These are phyloP conservation scores for Chloropsis cyanopogon DNA, from an alignment of 2,113 vertebrate genomes.

Conservation along the genomic window DNA sequence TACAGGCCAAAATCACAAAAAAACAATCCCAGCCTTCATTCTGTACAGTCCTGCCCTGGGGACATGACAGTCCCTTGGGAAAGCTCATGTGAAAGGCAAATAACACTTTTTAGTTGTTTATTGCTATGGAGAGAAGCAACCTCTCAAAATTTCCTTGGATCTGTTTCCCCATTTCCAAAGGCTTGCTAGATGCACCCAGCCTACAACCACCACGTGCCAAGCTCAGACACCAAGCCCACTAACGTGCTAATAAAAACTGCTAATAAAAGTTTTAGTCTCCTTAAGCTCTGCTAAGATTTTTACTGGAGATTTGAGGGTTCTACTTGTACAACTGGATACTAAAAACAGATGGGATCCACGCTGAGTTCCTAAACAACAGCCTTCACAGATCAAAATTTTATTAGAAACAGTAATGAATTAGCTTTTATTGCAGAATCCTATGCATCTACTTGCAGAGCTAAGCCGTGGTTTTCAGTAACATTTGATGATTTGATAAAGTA, in stretches of 20 bases:
- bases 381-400: background rate
- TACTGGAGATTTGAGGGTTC: constrained; percentile 5
- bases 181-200: background rate
- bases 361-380: constrained; percentile 1
- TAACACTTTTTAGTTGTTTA: background rate
- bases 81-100: background rate
- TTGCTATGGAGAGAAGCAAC: background rate
- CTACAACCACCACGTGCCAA: background rate
- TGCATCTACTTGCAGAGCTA: background rate
- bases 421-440: background rate
- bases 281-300: constrained; percentile 12
- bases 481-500: background rate
- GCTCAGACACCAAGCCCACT: background rate
- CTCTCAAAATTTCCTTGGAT: background rate
- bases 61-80: background rate
- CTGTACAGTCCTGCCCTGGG: background rate
- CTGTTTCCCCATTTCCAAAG: background rate
- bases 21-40: background rate
- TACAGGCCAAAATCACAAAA: background rate
- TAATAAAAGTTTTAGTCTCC: constrained; percentile 20
- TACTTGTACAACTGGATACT: background rate
- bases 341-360: constrained; percentile 10
- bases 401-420: background rate
- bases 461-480: background rate
- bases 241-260: constrained; percentile 51